Conservation (phyloP, 2,113 vertebrate genomes). For the Lipophrys pholis region DNA sequence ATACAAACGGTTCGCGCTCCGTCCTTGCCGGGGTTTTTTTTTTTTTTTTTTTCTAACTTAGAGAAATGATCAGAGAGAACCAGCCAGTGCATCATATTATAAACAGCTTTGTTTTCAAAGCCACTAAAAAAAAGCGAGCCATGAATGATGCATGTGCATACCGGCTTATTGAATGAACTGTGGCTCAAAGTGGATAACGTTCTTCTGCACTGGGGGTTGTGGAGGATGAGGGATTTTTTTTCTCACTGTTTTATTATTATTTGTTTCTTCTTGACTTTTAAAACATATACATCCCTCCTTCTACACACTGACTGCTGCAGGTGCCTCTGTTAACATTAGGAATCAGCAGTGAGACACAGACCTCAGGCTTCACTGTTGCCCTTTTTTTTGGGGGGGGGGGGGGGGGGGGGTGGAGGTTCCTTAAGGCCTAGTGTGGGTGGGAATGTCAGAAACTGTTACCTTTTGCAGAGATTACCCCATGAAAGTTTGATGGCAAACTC, state of each 20-base stretch:
- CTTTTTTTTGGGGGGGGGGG: constrained; percentile 20
- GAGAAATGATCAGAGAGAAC: constrained; percentile 26
- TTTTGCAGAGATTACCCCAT: constrained; percentile 52
- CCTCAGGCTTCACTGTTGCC: constrained; percentile 36
- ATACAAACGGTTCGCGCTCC: not conserved
- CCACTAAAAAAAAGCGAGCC: constrained; percentile 7
- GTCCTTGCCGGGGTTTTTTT: not conserved
- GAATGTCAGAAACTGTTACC: constrained; percentile 65
- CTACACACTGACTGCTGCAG: constrained; percentile 20
- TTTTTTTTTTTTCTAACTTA: constrained; percentile 23
- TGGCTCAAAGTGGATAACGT: constrained; percentile 29
- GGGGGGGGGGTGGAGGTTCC: constrained; percentile 16
- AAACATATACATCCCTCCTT: not conserved
- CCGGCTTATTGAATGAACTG: constrained; percentile 37
- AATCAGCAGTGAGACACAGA: constrained; percentile 23
- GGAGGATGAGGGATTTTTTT: not conserved
- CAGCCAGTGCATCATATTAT: constrained; percentile 1
- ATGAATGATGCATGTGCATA: constrained; percentile 44
- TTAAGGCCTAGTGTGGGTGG: constrained; percentile 53
- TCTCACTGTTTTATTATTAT: not conserved
- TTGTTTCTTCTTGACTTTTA: not conserved
- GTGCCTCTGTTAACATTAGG: constrained; percentile 23
- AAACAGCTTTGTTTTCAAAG: constrained; percentile 45
- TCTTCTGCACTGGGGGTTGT: constrained; percentile 31
- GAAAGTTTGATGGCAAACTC: constrained; percentile 70